Percentiles rank a stretch among this genome's conserved stretches.
Conservation (phyloP, 2,888 invertebrate genomes). For the Gerosis bhagava region DNA sequence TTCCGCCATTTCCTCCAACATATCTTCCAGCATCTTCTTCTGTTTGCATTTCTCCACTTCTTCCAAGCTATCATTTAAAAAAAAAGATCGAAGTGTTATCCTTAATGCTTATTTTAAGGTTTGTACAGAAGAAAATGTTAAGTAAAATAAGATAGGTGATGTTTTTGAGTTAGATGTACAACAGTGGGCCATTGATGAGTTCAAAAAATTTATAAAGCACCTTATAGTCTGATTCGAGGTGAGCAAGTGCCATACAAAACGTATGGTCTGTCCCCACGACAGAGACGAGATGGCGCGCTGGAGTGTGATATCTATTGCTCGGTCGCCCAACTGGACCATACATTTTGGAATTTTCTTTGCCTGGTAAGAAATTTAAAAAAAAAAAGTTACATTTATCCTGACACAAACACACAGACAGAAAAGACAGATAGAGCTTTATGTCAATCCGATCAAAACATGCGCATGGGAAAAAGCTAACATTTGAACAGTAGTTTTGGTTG, state of each 20-base stretch:
- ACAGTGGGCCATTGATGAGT: too few relatives aligned
- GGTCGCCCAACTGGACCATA: slow-evolving; percentile 94
- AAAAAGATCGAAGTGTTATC: too few relatives aligned
- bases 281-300: slow-evolving; percentile 94
- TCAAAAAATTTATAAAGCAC: slow-evolving; percentile 70
- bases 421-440: too few relatives aligned
- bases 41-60: slow-evolving; percentile 98
- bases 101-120: too few relatives aligned
- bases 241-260: slow-evolving; percentile 92
- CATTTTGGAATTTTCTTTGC: slow-evolving; percentile 91
- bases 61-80: slow-evolving; percentile 84
- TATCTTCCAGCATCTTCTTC: slow-evolving; percentile 94
- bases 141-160: too few relatives aligned
- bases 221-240: slow-evolving; percentile 92
- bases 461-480: too few relatives aligned
- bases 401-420: too few relatives aligned
- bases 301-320: slow-evolving; percentile 96
- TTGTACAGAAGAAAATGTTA: too few relatives aligned
- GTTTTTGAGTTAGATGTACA: too few relatives aligned
- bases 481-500: too few relatives aligned
- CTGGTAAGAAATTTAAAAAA: slow-evolving; percentile 72
- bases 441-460: too few relatives aligned
- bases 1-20: slow-evolving; percentile 95
- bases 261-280: slow-evolving; percentile 94
- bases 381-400: too few relatives aligned